Evolutionary conservation across 2,888 invertebrate species (phyloP), one percentile per base, ranked within the genome.

Genomic region (Caradrina kadenii): DNA sequence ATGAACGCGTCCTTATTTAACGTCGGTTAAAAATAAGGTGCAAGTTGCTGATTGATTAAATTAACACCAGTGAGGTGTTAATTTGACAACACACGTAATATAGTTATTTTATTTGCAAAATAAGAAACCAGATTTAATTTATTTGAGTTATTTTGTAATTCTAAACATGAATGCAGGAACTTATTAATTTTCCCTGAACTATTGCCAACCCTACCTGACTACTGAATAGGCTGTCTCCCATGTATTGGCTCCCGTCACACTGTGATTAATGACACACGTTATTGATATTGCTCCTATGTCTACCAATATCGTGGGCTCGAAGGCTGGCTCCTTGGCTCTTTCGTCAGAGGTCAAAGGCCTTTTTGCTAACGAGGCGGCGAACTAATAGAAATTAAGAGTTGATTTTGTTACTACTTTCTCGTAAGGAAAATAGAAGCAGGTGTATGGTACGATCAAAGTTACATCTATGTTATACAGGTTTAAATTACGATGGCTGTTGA

Each of bases 241-340:
- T 69, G 64, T 73, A 76, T 73, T 64, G 69, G 69, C 76, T 73
- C 65, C 77, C 69, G 77, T 71, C 74, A 13, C 45, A 54, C 35
- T 10, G 49, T 80, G 82, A 84, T 85, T 84, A 85, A 84, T 81
- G 79, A 69, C 58, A 55, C 54, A 48, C 11, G 48, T 60, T 69
- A 74, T 76, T 63, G 65, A 76, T 76, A 70, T 78, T 64, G 66
- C 74, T 72, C 58, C 39, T 56, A 55, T 52, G 65, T 53, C 62
- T 66, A 63, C 65, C 72, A 65, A 68, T 67, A 63, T 71, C 69
- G 54, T 64, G 53, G 53, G 17, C 76, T 54, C n/a, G n/a, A 54
- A 65, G 19, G 73, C 64, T 50, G 61, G 26, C 17, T 53, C 13
- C 15, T 6, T n/a, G 48, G 62, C 50, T 75, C 69, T 66, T 81